phyloP scores from a whole-genome alignment of 92 coral and sea anemone genomes.

The Isaurus tuberculatus region DNA sequence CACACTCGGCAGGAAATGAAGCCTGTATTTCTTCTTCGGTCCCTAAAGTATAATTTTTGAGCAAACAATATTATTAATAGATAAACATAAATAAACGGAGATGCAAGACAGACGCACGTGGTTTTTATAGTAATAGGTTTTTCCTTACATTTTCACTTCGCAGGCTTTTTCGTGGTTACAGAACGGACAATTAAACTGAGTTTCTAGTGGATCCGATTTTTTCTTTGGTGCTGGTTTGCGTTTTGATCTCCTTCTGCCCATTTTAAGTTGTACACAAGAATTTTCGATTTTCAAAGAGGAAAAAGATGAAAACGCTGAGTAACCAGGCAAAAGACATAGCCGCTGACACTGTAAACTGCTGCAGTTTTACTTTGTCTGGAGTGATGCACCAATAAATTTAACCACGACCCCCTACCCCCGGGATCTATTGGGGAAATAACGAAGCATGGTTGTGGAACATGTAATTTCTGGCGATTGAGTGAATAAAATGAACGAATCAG shows the following conservation, averaged over 20 bases:
- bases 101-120: conserved; percentile 6
- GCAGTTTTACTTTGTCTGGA: too few relatives aligned
- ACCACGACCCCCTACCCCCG: too few relatives aligned
- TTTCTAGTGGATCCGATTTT: conserved; percentile 89
- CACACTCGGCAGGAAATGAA: conserved; percentile 97
- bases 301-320: not conserved
- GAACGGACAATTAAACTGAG: conserved; percentile 97
- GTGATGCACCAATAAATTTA: too few relatives aligned
- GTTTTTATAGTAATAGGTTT: not conserved
- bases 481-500: too few relatives aligned
- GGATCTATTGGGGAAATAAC: too few relatives aligned
- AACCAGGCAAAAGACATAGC: not conserved
- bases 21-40: conserved; percentile 91
- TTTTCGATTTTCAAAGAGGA: not conserved
- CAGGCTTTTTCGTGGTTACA: conserved; percentile 99
- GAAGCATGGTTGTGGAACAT: too few relatives aligned
- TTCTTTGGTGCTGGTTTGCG: conserved; percentile 94
- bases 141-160: conserved; percentile 97
- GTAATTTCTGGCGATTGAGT: too few relatives aligned
- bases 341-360: conserved; percentile 7
- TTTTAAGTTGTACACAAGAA: conserved; percentile 9
- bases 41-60: conserved; percentile 66
- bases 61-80: not conserved
- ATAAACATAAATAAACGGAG: not conserved
- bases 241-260: conserved; percentile 98